Base-by-base conservation (phyloP, 1,140 invertebrate species). In the Ephestia elutella region DNA sequence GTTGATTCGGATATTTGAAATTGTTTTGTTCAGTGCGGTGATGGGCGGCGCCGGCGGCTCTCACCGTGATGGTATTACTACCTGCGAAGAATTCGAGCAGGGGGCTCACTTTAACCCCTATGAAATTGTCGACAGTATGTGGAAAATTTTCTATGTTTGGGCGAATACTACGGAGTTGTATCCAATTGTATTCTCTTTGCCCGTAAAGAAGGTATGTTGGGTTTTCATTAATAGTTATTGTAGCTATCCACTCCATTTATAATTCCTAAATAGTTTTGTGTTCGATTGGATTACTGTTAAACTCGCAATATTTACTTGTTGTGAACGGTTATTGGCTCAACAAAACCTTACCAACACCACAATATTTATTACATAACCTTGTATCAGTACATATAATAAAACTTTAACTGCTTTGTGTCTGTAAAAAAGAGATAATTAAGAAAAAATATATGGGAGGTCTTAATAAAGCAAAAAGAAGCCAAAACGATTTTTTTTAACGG, bases 81-180 rank as follows among this genome's bases (percentile, higher is more conserved):
- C 76, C 50, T 87, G 80, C 57, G 79, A 87, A 55, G 70, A 80
- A 66, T 87, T 87, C 30, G 81, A 83, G 66, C 59, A 49, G 8
- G 72, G 57, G 9, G 74, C 75, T 5, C 59, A 57, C 13, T 83
- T 85, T 56, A 66, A 77, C 35, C 71, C 79, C 0, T 70, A 74
- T 17, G 58, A 73, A 48, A 59, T 82, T 38, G 65, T 83, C 20
- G 78, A 81, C 58, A 74, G 78, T 2, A 68, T 70, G 68, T 84
- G 82, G 82, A 85, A 82, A 69, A 85, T 87, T 65, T 77, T 85
- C 54, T 87, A 81, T 58, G 81, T 75, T 53, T 83, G 82, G 82
- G 71, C 79, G 13, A 70, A 82, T 7, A 77, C 63, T 13, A 75
- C 75, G 15, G 84, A 87, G 70, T 25, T 74, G 4, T 70, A 68